Evolutionary conservation across 2,888 invertebrate species (phyloP).

Genomic region (Bugulina stolonifera): DNA sequence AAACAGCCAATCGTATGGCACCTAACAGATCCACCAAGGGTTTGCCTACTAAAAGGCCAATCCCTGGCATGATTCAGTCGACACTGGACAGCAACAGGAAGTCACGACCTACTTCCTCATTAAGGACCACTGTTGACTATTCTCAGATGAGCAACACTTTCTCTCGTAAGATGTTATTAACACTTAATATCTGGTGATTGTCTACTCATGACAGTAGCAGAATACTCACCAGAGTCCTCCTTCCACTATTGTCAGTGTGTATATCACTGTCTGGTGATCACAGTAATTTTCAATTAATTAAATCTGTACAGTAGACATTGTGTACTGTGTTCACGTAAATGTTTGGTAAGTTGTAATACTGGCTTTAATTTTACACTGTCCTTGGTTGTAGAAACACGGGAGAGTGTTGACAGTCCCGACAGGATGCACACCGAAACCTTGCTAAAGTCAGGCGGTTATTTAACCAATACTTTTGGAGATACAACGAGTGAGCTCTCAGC

Average conservation of each 20-base stretch:
- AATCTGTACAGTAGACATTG: no score
- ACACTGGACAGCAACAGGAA: conserved; percentile 18
- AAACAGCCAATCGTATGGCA: background rate
- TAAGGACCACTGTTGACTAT: conserved; percentile 3
- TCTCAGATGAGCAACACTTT: conserved; percentile 21
- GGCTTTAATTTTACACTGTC: no score
- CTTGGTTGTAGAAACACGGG: background rate
- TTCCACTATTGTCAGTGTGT: no score
- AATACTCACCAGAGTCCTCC: no score
- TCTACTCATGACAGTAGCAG: no score
- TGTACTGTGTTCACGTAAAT: no score
- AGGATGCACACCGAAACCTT: conserved; percentile 3
- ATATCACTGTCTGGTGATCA: no score
- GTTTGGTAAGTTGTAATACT: no score
- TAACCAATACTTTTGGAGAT: background rate
- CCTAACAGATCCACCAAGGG: background rate
- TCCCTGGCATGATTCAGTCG: conserved; percentile 19
- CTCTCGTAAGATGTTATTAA: no score
- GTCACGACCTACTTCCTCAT: conserved; percentile 18
- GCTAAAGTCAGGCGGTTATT: conserved; percentile 11
- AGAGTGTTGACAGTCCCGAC: conserved; percentile 21
- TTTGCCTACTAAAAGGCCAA: background rate
- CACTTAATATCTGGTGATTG: no score
- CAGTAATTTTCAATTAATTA: no score
- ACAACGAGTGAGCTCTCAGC: conserved; percentile 13